These are phyloP conservation scores for Tor tambroides DNA, from an alignment of 2,113 vertebrate genomes.

Conservation along the genomic window DNA sequence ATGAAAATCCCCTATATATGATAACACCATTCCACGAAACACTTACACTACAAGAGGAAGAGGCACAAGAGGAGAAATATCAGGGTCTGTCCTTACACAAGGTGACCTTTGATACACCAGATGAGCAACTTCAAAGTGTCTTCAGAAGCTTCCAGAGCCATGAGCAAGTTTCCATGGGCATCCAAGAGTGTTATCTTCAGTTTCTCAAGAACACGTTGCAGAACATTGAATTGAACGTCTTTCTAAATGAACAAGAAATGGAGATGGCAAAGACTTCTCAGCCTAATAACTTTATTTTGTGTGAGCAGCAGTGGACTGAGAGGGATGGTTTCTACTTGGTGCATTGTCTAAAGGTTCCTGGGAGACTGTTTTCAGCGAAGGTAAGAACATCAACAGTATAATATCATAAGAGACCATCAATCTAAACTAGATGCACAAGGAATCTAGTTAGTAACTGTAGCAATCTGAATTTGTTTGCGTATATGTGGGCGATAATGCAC, in stretches of 20 bases:
- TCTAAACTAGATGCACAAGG: neutral
- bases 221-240: slow-evolving; percentile 58
- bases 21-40: slow-evolving; percentile 39
- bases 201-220: slow-evolving; percentile 63
- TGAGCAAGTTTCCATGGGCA: slow-evolving; percentile 49
- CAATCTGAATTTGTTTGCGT: neutral
- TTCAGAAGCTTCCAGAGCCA: slow-evolving; percentile 60
- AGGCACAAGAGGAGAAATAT: slow-evolving; percentile 29
- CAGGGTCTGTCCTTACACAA: slow-evolving; percentile 45
- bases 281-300: slow-evolving; percentile 68
- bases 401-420: neutral
- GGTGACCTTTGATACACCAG: slow-evolving; percentile 64
- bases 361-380: slow-evolving; percentile 73
- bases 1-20: slow-evolving; percentile 67
- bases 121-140: slow-evolving; percentile 65
- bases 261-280: slow-evolving; percentile 53
- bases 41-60: slow-evolving; percentile 5
- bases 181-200: slow-evolving; percentile 69
- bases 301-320: slow-evolving; percentile 60
- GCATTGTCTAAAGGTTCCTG: slow-evolving; percentile 58
- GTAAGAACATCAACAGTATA: slow-evolving; percentile 65
- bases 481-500: neutral
- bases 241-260: slow-evolving; percentile 49
- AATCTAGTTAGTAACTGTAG: neutral
- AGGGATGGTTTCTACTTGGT: slow-evolving; percentile 73